Percentiles rank a stretch among this genome's conserved stretches.
Conservation (phyloP, 2,113 vertebrate species). For the Catharus bicknelli region DNA sequence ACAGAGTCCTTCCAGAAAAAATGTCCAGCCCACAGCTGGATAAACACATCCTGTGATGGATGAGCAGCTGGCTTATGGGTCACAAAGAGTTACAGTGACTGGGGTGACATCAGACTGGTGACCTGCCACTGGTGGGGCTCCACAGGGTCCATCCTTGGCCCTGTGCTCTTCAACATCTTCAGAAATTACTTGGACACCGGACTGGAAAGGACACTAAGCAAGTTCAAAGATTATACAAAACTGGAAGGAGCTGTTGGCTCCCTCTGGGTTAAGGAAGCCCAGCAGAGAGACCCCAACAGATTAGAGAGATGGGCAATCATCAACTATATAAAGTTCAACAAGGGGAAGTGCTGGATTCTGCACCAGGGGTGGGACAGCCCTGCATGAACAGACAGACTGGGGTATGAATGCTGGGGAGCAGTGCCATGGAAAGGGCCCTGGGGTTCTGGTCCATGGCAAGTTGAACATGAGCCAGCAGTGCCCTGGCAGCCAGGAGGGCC, state of each 20-base stretch:
- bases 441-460: too few species aligned
- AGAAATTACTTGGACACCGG: background rate
- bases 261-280: accelerated
- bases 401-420: accelerated
- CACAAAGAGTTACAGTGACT: background rate
- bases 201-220: background rate
- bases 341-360: accelerated
- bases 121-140: background rate
- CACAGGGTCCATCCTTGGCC: background rate
- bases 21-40: background rate
- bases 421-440: background rate
- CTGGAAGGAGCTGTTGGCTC: background rate
- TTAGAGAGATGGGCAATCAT: background rate
- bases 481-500: background rate
- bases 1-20: background rate
- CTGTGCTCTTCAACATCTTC: background rate
- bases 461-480: background rate
- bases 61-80: background rate
- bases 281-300: background rate
- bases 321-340: accelerated
- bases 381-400: accelerated
- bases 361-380: accelerated
- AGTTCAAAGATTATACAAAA: background rate
- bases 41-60: too few species aligned
- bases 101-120: background rate